These are phyloP conservation scores for Yponomeuta sedellus DNA, from an alignment of 2,888 invertebrate genomes.

Conservation along the genomic window DNA sequence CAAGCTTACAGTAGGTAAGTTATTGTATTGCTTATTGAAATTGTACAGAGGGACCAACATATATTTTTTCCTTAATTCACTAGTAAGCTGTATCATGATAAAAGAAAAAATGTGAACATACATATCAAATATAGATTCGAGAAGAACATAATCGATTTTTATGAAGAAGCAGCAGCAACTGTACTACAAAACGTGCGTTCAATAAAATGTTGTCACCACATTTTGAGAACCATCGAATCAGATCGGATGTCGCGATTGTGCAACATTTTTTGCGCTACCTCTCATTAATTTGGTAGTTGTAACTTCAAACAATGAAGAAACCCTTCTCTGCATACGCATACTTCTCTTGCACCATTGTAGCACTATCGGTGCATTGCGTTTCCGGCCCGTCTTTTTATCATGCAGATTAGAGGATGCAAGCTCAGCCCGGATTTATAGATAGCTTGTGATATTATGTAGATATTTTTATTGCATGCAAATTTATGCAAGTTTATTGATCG, in stretches of 20 bases:
- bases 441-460: constrained; percentile 26
- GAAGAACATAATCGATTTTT: no score
- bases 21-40: no score
- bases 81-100: no score
- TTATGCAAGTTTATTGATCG: not conserved
- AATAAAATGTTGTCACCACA: constrained; percentile 19
- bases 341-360: constrained; percentile 52
- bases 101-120: no score
- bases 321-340: constrained; percentile 56
- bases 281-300: constrained; percentile 72
- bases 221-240: constrained; percentile 48
- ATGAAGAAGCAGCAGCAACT: no score
- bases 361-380: constrained; percentile 62
- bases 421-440: constrained; percentile 50
- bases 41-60: no score
- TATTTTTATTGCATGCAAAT: constrained; percentile 18
- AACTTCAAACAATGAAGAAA: constrained; percentile 61
- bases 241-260: constrained; percentile 70
- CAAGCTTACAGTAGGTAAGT: no score
- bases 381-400: constrained; percentile 69
- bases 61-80: no score
- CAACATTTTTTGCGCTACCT: constrained; percentile 65
- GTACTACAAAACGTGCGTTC: no score
- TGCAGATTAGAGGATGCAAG: constrained; percentile 66
- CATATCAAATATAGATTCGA: no score